phyloP scores from a whole-genome alignment of 2,113 vertebrate species.

The Psilopogon haemacephalus region DNA sequence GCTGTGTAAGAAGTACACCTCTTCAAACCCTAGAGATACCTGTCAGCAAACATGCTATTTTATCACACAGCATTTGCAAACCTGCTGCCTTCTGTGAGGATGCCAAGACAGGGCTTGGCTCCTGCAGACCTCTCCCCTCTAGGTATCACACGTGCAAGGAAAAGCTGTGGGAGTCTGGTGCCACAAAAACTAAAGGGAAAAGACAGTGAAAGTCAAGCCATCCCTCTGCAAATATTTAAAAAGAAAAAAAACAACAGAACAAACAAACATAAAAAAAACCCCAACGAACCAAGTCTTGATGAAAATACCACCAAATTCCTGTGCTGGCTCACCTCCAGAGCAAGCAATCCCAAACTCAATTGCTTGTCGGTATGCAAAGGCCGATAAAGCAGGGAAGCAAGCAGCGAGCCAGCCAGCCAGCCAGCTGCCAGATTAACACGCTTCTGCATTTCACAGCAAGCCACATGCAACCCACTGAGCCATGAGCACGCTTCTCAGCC shows the following conservation, averaged over 20 bases:
- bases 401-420: background rate
- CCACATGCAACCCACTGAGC: background rate
- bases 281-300: background rate
- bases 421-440: background rate
- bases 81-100: accelerated
- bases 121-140: background rate
- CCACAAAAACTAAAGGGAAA: background rate
- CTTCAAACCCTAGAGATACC: background rate
- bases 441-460: background rate
- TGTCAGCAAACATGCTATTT: background rate
- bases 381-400: background rate
- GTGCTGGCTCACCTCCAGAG: background rate
- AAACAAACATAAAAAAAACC: background rate
- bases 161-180: background rate
- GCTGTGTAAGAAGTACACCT: background rate
- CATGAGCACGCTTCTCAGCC: accelerated
- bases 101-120: accelerated
- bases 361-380: background rate
- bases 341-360: background rate
- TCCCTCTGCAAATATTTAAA: background rate
- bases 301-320: background rate
- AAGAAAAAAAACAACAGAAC: background rate
- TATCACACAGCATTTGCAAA: background rate
- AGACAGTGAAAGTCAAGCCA: background rate
- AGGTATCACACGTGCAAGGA: background rate